Percentiles rank a stretch among this genome's conserved stretches.
These are phyloP conservation scores for Coptotermes formosanus DNA, from an alignment of 1,140 invertebrate genomes.

Conservation along the genomic window DNA sequence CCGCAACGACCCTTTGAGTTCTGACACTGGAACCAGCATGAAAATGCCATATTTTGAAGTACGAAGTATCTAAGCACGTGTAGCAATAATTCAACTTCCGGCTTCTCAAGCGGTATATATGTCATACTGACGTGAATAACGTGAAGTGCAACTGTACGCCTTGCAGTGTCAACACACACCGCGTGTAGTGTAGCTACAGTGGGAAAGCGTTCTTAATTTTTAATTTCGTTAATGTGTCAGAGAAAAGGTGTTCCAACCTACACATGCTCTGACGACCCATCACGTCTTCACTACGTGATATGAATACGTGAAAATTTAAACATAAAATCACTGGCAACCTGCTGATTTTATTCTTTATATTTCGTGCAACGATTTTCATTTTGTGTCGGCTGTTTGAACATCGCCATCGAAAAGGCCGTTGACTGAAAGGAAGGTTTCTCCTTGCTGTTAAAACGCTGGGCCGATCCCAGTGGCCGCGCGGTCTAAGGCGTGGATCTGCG, in stretches of 20 bases:
- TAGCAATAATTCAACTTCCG: background rate
- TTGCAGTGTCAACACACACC: background rate
- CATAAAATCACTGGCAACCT: background rate
- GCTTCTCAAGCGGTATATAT: background rate
- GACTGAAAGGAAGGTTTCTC: too few relatives aligned
- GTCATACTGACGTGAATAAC: background rate
- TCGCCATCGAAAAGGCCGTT: too few relatives aligned
- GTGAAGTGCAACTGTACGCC: too few relatives aligned
- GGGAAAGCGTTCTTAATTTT: background rate
- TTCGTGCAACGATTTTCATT: too few relatives aligned
- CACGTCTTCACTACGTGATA: background rate
- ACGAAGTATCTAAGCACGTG: background rate
- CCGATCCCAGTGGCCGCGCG: too few relatives aligned
- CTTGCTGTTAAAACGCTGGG: too few relatives aligned
- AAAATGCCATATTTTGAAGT: background rate
- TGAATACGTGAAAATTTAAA: background rate
- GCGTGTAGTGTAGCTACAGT: too few relatives aligned
- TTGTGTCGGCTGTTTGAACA: too few relatives aligned
- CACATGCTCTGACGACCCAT: background rate
- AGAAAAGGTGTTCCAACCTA: background rate
- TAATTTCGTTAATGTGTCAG: background rate
- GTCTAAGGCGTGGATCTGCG: too few relatives aligned
- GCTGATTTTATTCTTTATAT: background rate
- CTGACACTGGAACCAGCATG: background rate
- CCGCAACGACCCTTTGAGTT: background rate